A percentile compares a stretch with the other conserved stretches of the same genome.
Conservation (phyloP, 2,797 vertebrate genomes). For the Anableps anableps region DNA sequence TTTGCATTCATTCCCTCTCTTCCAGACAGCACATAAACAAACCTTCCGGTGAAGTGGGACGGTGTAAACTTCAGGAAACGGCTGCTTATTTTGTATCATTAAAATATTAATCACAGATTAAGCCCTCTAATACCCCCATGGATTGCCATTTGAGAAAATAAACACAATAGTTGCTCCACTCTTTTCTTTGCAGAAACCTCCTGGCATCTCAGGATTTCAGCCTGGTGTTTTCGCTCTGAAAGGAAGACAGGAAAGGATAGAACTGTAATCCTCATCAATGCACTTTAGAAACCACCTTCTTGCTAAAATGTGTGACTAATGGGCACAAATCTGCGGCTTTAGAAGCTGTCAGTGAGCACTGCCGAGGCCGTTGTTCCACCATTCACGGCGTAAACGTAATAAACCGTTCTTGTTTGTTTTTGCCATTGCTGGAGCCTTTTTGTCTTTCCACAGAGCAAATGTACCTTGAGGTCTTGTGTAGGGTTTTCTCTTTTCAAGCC, state of each 20-base stretch:
- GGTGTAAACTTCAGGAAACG: conserved; percentile 67
- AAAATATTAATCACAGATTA: conserved; percentile 87
- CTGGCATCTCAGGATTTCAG: conserved; percentile 81
- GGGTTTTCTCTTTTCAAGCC: conserved; percentile 78
- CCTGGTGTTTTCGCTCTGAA: conserved; percentile 77
- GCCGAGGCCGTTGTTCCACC: conserved; percentile 79
- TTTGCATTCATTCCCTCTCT: conserved; percentile 59
- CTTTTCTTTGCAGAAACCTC: conserved; percentile 78
- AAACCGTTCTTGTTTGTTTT: conserved; percentile 79
- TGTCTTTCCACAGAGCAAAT: conserved; percentile 77
- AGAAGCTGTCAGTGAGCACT: conserved; percentile 81
- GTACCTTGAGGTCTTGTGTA: conserved; percentile 84
- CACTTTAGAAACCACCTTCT: conserved; percentile 87
- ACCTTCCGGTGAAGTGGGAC: conserved; percentile 63
- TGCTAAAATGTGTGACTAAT: conserved; percentile 89
- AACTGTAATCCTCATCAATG: conserved; percentile 86
- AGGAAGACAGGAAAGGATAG: conserved; percentile 83
- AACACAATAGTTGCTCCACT: conserved; percentile 78
- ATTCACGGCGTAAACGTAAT: conserved; percentile 78
- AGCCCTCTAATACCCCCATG: conserved; percentile 77
- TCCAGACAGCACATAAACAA: conserved; percentile 70
- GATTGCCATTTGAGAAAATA: conserved; percentile 82
- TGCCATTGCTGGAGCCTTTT: conserved; percentile 68
- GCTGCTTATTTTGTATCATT: conserved; percentile 80
- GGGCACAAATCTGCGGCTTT: conserved; percentile 86